These are phyloP conservation scores for Salvelinus fontinalis DNA, from an alignment of 2,113 vertebrate species.

Conservation along the genomic window DNA sequence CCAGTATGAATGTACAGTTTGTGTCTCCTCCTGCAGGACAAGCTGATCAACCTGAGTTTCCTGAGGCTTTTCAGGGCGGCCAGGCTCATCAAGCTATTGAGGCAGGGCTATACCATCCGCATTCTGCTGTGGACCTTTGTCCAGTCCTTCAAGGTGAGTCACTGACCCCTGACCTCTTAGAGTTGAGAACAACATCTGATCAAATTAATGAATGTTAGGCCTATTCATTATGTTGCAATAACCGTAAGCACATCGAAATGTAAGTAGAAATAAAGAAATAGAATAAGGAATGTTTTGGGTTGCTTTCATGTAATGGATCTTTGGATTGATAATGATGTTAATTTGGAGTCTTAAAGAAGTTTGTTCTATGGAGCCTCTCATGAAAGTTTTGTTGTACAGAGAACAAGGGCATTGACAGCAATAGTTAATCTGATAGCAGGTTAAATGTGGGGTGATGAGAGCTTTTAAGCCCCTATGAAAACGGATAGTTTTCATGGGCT, in stretches of 20 bases:
- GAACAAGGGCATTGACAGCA: conserved; percentile 9
- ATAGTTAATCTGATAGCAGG: conserved; percentile 40
- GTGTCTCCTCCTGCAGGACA: conserved; percentile 78
- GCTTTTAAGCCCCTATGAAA: conserved; percentile 54
- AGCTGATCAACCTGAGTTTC: conserved; percentile 97
- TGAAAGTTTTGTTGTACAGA: conserved; percentile 36
- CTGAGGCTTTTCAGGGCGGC: conserved; percentile 93
- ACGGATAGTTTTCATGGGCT: conserved; percentile 18
- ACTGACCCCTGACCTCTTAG: background rate
- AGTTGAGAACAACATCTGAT: no score
- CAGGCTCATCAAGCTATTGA: conserved; percentile 93
- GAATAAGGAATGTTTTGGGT: no score
- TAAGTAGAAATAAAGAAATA: no score
- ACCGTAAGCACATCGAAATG: no score
- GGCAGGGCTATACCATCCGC: conserved; percentile 97
- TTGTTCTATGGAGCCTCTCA: conserved; percentile 36
- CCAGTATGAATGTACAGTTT: background rate
- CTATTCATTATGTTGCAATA: no score
- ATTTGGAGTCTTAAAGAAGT: conserved; percentile 24
- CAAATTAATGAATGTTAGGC: no score
- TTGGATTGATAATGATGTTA: background rate
- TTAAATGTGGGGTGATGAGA: conserved; percentile 52
- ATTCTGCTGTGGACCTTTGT: conserved; percentile 98
- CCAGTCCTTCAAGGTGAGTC: conserved; percentile 93
- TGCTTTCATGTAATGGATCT: no score